These are phyloP conservation scores for Leucozona laternaria DNA, from an alignment of 2,888 invertebrate species.

Conservation along the genomic window DNA sequence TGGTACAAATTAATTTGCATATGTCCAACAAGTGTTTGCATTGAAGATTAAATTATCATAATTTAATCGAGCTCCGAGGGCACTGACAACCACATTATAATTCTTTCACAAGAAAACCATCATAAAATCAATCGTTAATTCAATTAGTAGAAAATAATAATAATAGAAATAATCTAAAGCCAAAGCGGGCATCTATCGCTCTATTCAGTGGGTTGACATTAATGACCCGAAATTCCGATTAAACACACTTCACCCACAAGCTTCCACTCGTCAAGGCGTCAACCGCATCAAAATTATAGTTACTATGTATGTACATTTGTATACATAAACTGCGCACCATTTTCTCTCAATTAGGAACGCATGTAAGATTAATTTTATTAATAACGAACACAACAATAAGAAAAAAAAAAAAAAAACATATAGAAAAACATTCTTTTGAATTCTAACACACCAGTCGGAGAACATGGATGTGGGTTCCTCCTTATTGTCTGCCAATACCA, in stretches of 20 bases:
- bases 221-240: slow-evolving; percentile 72
- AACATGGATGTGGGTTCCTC: slow-evolving; percentile 27
- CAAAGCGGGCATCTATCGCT: slow-evolving; percentile 24
- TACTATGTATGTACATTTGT: neutral
- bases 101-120: slow-evolving; percentile 31
- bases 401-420: neutral
- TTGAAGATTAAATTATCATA: slow-evolving; percentile 18
- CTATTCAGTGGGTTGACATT: slow-evolving; percentile 59
- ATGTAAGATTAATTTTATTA: slow-evolving; percentile 60
- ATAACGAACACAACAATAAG: neutral
- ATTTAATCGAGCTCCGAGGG: slow-evolving; percentile 26
- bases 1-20: neutral
- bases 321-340: slow-evolving; percentile 14
- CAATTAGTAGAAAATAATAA: slow-evolving; percentile 46
- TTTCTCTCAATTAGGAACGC: slow-evolving; percentile 59
- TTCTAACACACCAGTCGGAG: slow-evolving; percentile 36
- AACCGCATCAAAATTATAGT: neutral
- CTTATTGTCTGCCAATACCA: slow-evolving; percentile 33
- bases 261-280: slow-evolving; percentile 17
- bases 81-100: slow-evolving; percentile 44
- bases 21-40: slow-evolving; percentile 43
- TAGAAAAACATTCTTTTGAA: neutral
- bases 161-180: slow-evolving; percentile 15
- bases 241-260: slow-evolving; percentile 61
- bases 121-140: slow-evolving; percentile 51